Percentiles rank a stretch among this genome's conserved stretches.
These are phyloP conservation scores for Troides helena DNA, from an alignment of 2,888 invertebrate species.

Conservation along the genomic window DNA sequence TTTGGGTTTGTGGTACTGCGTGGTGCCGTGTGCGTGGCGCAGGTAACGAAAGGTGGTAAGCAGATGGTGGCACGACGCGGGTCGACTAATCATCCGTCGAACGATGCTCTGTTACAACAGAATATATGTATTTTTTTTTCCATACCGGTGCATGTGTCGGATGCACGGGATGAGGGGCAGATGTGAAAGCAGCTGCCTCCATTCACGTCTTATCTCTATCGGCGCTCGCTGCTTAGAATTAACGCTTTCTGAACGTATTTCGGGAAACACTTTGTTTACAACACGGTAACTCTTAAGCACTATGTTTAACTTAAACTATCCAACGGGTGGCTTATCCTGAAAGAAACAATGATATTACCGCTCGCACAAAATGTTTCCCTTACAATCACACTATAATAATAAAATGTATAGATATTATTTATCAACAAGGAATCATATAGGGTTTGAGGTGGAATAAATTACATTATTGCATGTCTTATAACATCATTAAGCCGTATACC, in stretches of 20 bases:
- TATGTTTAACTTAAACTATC: neutral
- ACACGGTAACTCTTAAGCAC: neutral
- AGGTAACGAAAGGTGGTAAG: conserved; percentile 36
- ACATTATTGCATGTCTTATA: conserved; percentile 16
- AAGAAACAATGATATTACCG: neutral
- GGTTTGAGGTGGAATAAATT: neutral
- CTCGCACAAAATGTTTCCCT: too few relatives aligned
- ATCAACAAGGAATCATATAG: neutral
- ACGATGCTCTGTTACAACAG: conserved; percentile 35
- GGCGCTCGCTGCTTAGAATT: conserved; percentile 49
- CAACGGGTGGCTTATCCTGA: neutral
- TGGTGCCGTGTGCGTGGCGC: conserved; percentile 16
- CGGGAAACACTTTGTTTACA: conserved; percentile 3
- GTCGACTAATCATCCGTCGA: conserved; percentile 37
- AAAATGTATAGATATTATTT: too few relatives aligned
- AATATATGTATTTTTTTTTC: conserved; percentile 35
- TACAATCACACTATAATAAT: too few relatives aligned
- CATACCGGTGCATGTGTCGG: conserved; percentile 36
- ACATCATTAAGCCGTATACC: conserved; percentile 28
- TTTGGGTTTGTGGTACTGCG: neutral
- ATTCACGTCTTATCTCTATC: conserved; percentile 56
- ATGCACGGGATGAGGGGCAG: conserved; percentile 59
- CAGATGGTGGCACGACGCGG: conserved; percentile 43
- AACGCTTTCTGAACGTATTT: conserved; percentile 31
- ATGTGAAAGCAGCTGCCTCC: conserved; percentile 69